Evolutionary conservation across 2,797 vertebrate species (phyloP).

Genomic region (Masticophis lateralis): DNA sequence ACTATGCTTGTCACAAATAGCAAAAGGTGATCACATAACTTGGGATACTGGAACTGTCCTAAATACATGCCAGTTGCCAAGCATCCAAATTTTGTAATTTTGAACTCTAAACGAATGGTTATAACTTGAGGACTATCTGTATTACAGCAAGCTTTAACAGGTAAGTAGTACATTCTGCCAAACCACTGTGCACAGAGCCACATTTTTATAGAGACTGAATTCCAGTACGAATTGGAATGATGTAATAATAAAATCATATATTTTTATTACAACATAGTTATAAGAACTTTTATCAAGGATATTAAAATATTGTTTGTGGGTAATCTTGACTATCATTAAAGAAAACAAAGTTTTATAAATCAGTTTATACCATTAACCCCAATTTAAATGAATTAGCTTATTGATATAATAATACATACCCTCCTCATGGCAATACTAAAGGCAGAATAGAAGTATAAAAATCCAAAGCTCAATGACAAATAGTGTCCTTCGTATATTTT

Average conservation of each 20-base stretch:
- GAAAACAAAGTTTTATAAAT: background rate
- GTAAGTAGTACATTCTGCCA: background rate
- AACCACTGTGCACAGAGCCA: background rate
- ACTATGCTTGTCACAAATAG: background rate
- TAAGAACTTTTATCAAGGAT: background rate
- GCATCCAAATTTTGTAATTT: background rate
- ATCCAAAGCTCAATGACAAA: background rate
- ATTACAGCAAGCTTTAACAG: background rate
- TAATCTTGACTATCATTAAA: background rate
- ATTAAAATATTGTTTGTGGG: background rate
- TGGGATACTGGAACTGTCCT: background rate
- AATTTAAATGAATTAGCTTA: background rate
- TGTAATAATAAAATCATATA: background rate
- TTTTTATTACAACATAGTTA: background rate
- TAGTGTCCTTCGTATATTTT: background rate
- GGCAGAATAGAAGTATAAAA: background rate
- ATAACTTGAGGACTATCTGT: background rate
- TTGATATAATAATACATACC: background rate
- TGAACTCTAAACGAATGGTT: background rate
- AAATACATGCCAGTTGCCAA: background rate
- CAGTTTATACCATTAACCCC: background rate
- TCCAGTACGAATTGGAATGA: background rate
- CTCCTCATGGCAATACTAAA: background rate
- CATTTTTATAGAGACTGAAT: background rate
- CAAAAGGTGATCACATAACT: background rate